Base-by-base conservation (phyloP, 2,113 vertebrate species). In the Dipodomys merriami region DNA sequence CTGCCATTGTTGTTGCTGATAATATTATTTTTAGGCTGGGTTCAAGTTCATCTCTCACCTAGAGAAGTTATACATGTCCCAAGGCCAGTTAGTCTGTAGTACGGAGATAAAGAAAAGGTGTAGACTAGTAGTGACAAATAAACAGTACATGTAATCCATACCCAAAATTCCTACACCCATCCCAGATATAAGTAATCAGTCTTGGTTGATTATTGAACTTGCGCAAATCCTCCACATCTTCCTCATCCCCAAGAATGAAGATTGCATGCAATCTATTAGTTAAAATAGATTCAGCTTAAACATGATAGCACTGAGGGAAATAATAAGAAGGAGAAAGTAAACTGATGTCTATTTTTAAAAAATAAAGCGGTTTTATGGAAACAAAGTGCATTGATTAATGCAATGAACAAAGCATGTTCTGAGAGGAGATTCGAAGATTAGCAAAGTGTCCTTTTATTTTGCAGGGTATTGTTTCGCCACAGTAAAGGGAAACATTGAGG, bases 41-140 rank as follows among this genome's bases (percentile, higher is more conserved):
- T 77, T 96, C 91, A 93, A 91, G 23, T 74, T 90, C 71, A 39
- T 83, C 71, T 94, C 39, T 53, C 77, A 92, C 60, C 81, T 68
- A 78, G 15, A 86, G n/a, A 73, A 85, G 13, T 82, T 92, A 81
- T 39, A 6, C 39, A 87, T 91, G 57, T 27, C 68, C 73, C 25
- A 68, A 74, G 35, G 46, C 64, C 46, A 72, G 25, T 72, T 53
- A 92, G 35, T 44, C 46, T 62, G n/a, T 44, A 53, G 30, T 7
- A 35, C 29, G 27, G 7, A 49, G 19, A 57, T 11, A 71, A 90
- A n/a, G 29, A 46, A 83, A 78, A 87, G 4, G 7, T 77, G n/a
- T 4, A 91, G 30, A 6, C 22, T n/a, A 8, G 80, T 84, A 44
- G 65, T 27, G 8, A n/a, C 72, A 95, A 86, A 57, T 81, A 44